phyloP scores from a whole-genome alignment of 2,797 vertebrate genomes.

The Cercopithecus hamlyni region DNA sequence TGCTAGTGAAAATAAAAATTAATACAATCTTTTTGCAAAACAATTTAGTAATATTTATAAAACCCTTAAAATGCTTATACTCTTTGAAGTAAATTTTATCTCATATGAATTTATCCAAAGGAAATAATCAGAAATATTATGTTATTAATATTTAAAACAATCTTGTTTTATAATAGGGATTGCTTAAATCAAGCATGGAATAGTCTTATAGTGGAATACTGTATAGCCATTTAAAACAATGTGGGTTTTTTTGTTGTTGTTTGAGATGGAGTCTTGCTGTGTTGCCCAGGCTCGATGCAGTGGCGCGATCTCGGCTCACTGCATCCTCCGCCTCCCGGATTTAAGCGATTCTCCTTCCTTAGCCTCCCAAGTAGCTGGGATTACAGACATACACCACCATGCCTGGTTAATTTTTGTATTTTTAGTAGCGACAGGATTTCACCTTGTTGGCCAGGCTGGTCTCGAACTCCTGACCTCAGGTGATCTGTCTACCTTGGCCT shows the following conservation, averaged over 20 bases:
- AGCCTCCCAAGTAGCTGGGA: no score
- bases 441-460: no score
- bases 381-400: no score
- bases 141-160: slow-evolving; percentile 22
- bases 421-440: no score
- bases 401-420: no score
- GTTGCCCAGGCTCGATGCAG: no score
- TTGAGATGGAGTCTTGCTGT: rapidly evolving
- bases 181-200: not conserved
- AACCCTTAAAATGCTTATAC: not conserved
- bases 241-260: no score
- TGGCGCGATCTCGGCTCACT: rapidly evolving
- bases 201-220: not conserved
- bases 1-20: not conserved
- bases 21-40: not conserved
- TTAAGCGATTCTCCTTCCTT: no score
- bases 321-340: no score
- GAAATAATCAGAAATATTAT: slow-evolving; percentile 5
- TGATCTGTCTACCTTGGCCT: no score
- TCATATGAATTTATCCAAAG: slow-evolving; percentile 24
- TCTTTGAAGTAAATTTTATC: slow-evolving; percentile 18
- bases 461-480: no score
- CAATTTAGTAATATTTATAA: not conserved
- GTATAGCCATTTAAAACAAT: not conserved
- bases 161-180: slow-evolving; percentile 20